phyloP scores from a whole-genome alignment of 2,888 invertebrate genomes.

The Pyrocoelia pectoralis region DNA sequence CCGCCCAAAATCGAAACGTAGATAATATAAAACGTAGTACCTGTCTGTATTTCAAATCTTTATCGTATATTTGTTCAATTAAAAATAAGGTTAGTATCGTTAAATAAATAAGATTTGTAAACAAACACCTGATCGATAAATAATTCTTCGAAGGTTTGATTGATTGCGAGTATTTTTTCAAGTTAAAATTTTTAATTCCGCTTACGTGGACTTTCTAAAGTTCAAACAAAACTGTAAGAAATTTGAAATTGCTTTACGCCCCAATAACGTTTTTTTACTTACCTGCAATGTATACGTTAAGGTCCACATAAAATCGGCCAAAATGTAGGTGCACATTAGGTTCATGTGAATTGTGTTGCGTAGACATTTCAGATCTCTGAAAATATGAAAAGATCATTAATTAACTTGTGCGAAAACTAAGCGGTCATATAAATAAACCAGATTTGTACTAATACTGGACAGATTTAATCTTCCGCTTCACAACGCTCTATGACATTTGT shows the following conservation, averaged over 20 bases:
- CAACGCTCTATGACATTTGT: too few species aligned
- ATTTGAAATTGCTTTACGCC: too few species aligned
- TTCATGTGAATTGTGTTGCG: conserved; percentile 93
- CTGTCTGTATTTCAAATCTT: too few species aligned
- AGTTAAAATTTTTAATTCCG: neutral
- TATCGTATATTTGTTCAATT: too few species aligned
- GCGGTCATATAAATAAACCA: too few species aligned
- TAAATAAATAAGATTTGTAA: conserved; percentile 17
- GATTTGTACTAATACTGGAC: too few species aligned
- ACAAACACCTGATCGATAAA: conserved; percentile 12
- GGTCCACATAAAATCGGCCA: conserved; percentile 89
- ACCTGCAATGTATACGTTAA: conserved; percentile 81
- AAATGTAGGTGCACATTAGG: conserved; percentile 88
- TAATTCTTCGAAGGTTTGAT: too few species aligned
- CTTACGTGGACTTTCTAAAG: neutral
- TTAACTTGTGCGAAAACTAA: too few species aligned
- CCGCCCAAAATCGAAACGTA: too few species aligned
- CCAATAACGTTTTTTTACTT: conserved; percentile 43
- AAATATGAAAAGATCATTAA: conserved; percentile 53
- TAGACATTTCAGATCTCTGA: conserved; percentile 87
- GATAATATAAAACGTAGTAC: too few species aligned
- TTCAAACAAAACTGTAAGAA: too few species aligned
- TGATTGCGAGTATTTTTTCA: neutral
- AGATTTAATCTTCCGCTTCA: too few species aligned
- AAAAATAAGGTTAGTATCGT: conserved; percentile 12